phyloP scores from a whole-genome alignment of 2,888 invertebrate genomes.

The Halictus ligatus region DNA sequence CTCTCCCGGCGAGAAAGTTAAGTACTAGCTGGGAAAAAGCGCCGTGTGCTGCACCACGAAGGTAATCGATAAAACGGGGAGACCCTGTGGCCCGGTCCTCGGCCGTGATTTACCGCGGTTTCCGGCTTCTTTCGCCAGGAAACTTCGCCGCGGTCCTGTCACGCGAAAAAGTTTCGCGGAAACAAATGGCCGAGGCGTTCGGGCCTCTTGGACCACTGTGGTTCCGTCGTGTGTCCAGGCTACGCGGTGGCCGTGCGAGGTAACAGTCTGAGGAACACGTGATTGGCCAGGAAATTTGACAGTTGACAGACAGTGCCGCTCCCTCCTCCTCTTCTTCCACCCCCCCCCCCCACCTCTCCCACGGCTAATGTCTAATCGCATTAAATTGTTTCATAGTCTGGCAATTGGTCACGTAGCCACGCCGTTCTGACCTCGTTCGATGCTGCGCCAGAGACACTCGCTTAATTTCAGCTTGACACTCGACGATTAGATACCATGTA shows the following conservation, averaged over 20 bases:
- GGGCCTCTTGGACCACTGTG: background rate
- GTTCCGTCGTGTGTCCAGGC: background rate
- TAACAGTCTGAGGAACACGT: conserved; percentile 13
- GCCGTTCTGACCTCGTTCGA: conserved; percentile 51
- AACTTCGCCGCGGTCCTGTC: background rate
- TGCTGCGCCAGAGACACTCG: conserved; percentile 8
- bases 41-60: conserved; percentile 42
- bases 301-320: conserved; percentile 70
- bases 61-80: conserved; percentile 57
- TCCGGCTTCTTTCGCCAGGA: background rate
- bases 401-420: conserved; percentile 55
- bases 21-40: conserved; percentile 49
- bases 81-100: conserved; percentile 22
- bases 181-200: background rate
- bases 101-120: conserved; percentile 40
- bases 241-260: too few relatives aligned
- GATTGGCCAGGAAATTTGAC: conserved; percentile 72
- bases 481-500: conserved; percentile 47
- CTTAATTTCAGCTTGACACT: conserved; percentile 36
- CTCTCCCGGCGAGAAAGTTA: conserved; percentile 48
- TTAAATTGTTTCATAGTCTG: conserved; percentile 73
- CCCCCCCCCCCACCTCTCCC: too few relatives aligned
- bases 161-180: conserved; percentile 1
- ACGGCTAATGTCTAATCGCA: conserved; percentile 65
- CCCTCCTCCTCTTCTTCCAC: conserved; percentile 46